Evolutionary conservation across 2,888 invertebrate species (phyloP).

Genomic region (Theodoxus fluviatilis): DNA sequence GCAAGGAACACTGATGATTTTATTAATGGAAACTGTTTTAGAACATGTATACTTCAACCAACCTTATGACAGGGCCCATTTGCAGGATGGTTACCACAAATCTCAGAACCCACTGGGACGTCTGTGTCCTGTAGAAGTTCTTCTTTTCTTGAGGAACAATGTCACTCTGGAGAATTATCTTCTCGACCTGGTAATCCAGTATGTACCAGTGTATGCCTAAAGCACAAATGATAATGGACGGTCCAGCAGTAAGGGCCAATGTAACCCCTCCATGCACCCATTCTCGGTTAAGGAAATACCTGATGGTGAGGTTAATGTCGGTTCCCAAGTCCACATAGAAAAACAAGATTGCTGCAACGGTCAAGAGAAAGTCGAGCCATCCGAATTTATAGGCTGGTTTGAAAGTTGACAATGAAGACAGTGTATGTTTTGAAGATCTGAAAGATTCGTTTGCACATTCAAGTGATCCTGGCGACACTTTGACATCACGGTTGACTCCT

Average conservation of each 20-base stretch:
- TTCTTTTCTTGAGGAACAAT: conserved; percentile 27
- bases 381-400: conserved; percentile 33
- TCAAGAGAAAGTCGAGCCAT: conserved; percentile 42
- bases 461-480: no score
- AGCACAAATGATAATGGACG: conserved; percentile 45
- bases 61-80: conserved; percentile 55
- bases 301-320: conserved; percentile 44
- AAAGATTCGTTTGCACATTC: no score
- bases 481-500: no score
- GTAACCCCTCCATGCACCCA: conserved; percentile 44
- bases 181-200: conserved; percentile 46
- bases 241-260: conserved; percentile 42
- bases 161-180: conserved; percentile 32
- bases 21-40: background rate
- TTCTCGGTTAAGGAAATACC: conserved; percentile 41
- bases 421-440: no score
- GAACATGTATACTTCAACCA: conserved; percentile 17
- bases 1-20: no score
- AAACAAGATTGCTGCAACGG: conserved; percentile 41
- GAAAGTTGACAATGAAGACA: no score
- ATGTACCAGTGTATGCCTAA: conserved; percentile 51
- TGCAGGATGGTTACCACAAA: conserved; percentile 49
- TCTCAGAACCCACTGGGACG: conserved; percentile 42
- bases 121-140: conserved; percentile 36
- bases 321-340: conserved; percentile 50